These are phyloP conservation scores for Vulpes vulpes DNA, from an alignment of 2,113 vertebrate genomes.

Conservation along the genomic window DNA sequence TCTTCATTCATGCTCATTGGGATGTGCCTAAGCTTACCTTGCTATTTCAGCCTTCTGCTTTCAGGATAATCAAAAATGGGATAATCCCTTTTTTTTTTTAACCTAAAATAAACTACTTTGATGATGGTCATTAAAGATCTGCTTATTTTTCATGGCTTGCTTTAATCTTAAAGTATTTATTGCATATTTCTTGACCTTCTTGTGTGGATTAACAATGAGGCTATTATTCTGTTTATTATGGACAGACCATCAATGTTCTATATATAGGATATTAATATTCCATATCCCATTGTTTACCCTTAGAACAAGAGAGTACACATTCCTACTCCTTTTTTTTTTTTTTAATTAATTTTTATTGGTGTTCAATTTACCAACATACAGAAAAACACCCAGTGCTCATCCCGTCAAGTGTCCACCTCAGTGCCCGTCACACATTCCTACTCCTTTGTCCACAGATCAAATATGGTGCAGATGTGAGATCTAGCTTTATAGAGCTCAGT, in stretches of 20 bases:
- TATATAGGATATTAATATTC: not conserved
- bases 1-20: not conserved
- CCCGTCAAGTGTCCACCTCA: no score
- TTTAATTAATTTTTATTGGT: no score
- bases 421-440: not conserved
- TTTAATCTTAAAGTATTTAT: not conserved
- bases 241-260: not conserved
- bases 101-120: not conserved
- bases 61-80: not conserved
- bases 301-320: not conserved
- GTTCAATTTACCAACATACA: no score
- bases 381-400: no score
- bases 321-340: not conserved
- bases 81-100: not conserved
- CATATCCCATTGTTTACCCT: not conserved
- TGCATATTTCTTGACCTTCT: not conserved
- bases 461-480: not conserved
- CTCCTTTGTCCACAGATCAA: not conserved
- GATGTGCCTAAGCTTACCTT: not conserved
- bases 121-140: not conserved
- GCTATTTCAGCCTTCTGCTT: constrained; percentile 14
- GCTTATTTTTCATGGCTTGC: not conserved
- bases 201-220: not conserved
- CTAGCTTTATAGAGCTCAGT: not conserved
- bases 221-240: not conserved